Conservation (phyloP, 2,797 vertebrate species). For the Masticophis lateralis region DNA sequence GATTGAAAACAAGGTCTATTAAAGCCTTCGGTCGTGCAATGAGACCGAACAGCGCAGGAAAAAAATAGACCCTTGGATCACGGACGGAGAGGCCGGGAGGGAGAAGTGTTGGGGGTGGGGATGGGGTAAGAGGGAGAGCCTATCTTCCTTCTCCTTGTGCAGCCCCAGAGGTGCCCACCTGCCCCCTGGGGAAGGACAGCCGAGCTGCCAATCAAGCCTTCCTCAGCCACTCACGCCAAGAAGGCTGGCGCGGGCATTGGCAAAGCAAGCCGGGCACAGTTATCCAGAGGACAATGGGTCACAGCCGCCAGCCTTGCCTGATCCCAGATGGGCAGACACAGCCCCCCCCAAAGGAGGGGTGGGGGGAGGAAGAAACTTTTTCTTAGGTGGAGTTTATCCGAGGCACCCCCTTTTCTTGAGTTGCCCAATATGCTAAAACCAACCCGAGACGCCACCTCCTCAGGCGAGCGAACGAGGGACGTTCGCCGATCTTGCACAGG, state of each 20-base stretch:
- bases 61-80: conserved; percentile 35
- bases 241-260: background rate
- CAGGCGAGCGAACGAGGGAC: background rate
- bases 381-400: background rate
- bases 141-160: background rate
- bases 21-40: background rate
- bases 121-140: background rate
- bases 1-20: background rate
- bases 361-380: background rate
- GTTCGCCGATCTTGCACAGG: background rate
- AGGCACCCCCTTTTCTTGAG: background rate
- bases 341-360: fast-evolving
- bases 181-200: background rate
- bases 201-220: background rate
- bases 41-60: background rate
- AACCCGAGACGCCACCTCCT: background rate
- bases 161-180: background rate
- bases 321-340: background rate
- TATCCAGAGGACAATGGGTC: background rate
- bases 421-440: background rate
- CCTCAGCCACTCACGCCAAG: background rate
- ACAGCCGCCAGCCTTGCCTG: background rate
- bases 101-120: too few relatives aligned
- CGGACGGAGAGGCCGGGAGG: background rate
- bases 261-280: background rate